Evolutionary conservation across 2,888 invertebrate species (phyloP).

Genomic region (Drosophila kambysellisi): DNA sequence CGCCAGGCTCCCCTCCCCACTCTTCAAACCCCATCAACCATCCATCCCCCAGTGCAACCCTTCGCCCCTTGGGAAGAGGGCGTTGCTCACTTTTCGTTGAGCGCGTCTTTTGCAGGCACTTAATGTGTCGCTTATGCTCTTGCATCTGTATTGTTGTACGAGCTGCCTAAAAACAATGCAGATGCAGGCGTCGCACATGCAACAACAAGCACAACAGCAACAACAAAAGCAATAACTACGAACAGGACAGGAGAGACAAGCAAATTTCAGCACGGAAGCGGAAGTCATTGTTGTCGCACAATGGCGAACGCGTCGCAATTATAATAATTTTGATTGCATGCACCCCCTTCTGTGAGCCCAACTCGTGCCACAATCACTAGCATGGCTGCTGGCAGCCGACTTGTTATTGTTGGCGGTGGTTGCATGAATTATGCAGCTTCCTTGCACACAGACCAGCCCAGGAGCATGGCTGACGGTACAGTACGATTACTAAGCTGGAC

Average conservation of each 20-base stretch:
- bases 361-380: not conserved
- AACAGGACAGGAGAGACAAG: conserved; percentile 53
- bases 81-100: conserved; percentile 62
- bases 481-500: not conserved
- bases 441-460: conserved; percentile 15
- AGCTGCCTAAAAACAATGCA: conserved; percentile 69
- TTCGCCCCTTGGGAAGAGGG: conserved; percentile 20
- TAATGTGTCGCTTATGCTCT: conserved; percentile 60
- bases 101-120: conserved; percentile 78
- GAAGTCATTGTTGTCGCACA: conserved; percentile 82
- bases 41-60: not conserved
- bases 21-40: not conserved
- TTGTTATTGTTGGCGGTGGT: conserved; percentile 67
- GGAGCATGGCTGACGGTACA: conserved; percentile 1
- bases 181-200: conserved; percentile 52
- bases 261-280: conserved; percentile 81
- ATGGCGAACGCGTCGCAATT: conserved; percentile 82
- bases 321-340: conserved; percentile 82
- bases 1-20: not conserved
- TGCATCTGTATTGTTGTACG: conserved; percentile 51
- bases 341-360: conserved; percentile 14
- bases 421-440: conserved; percentile 64
- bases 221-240: conserved; percentile 22
- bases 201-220: conserved; percentile 17
- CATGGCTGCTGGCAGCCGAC: conserved; percentile 22